Percentiles rank a stretch among this genome's conserved stretches.
These are phyloP conservation scores for Drosophila kohkoa DNA, from an alignment of 1,140 invertebrate species.

Conservation along the genomic window DNA sequence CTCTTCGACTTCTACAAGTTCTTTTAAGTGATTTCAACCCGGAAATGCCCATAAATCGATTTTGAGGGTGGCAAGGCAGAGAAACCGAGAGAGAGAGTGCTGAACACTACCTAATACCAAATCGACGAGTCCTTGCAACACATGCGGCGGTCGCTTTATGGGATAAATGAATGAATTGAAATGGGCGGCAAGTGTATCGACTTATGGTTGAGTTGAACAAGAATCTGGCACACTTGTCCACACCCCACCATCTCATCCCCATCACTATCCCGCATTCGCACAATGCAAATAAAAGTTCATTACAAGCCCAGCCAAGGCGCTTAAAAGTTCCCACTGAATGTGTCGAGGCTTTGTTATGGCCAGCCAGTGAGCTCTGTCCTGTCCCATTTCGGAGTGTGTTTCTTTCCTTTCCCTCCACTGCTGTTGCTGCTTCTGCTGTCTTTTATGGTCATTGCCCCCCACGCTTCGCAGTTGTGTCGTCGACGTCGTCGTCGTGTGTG, in stretches of 20 bases:
- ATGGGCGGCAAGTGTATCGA: conserved; percentile 79
- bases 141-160: conserved; percentile 52
- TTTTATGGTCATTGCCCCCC: conserved; percentile 74
- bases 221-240: conserved; percentile 59
- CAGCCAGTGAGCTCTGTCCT: conserved; percentile 19
- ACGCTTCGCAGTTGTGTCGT: conserved; percentile 36
- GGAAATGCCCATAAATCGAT: conserved; percentile 81
- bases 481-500: conserved; percentile 42
- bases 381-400: conserved; percentile 12
- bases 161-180: conserved; percentile 81
- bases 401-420: not conserved
- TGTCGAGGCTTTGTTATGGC: conserved; percentile 55
- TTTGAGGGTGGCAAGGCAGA: conserved; percentile 38
- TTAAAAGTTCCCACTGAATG: conserved; percentile 58
- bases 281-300: conserved; percentile 82
- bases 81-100: not conserved
- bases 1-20: not conserved
- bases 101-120: not conserved
- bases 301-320: conserved; percentile 73
- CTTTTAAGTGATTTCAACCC: conserved; percentile 81
- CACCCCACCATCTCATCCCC: not conserved
- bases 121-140: conserved; percentile 20
- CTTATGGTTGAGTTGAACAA: conserved; percentile 64
- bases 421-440: conserved; percentile 12
- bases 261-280: conserved; percentile 16